Evolutionary conservation across 2,888 invertebrate species (phyloP), one percentile per base, ranked within the genome.

Genomic region (Phortica okadai): DNA sequence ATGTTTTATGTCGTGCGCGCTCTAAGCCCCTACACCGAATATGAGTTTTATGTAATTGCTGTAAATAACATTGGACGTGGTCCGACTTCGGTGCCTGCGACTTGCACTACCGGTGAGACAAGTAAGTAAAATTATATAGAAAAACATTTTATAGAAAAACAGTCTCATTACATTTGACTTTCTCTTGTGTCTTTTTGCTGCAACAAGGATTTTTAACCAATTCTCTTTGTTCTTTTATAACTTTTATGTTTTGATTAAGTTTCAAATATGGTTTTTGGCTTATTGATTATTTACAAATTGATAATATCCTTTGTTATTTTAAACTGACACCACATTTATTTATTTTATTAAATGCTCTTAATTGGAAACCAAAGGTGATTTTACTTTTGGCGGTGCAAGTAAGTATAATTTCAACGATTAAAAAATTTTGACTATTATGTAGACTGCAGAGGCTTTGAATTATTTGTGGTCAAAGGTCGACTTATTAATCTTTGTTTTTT

Each of bases 41-140:
- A 99, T 92, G 98, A 98, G 92, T 97, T 99, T 93, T 96, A 96
- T 91, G 97, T 99, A 82, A 96, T 97, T 84, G 98, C 98, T 41
- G 97, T 97, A 74, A 99, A 98, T 93, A 96, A 95, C 91, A 96
- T 98, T 82, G 99, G 99, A 64, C 93, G 97, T 79, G 98, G 99
- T 56, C 95, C 95, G 56, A 96, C 97, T 2, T 98, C 98, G 81
- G 93, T 95, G 33, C 96, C 98, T 0, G 96, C 96, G 66, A 95
- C 96, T 89, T 96, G 98, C 88, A 98, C 98, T 82, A 99, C 99
- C 41, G 98, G 97, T 89, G 98, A 98, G 94, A 97, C 98, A 93
- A 97, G 98, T 99, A 94, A 93, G 93, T 92, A 90, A 75, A 72
- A 67, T 66, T 45, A n/a, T 74, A 69, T 10, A 16, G 16, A 79